These are phyloP conservation scores for Nothoprocta pentlandii DNA, from an alignment of 2,113 vertebrate species.

Conservation along the genomic window DNA sequence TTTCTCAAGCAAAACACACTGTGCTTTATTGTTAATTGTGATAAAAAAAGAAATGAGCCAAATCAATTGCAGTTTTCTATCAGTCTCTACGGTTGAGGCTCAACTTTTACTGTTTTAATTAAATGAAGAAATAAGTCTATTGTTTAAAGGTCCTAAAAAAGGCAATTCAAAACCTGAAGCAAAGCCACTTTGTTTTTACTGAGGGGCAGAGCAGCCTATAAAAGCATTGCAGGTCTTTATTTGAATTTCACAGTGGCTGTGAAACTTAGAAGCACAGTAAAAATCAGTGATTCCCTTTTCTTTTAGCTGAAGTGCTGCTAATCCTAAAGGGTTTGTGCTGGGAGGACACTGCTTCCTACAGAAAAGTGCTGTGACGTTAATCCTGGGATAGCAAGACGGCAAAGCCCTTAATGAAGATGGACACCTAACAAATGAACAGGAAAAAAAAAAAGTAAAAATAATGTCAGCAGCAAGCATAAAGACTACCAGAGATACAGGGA, in stretches of 20 bases:
- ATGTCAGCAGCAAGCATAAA: not conserved
- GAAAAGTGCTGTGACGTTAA: slow-evolving; percentile 18
- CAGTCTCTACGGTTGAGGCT: slow-evolving; percentile 62
- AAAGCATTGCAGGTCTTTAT: slow-evolving; percentile 75
- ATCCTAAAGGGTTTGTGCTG: slow-evolving; percentile 8
- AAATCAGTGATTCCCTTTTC: slow-evolving; percentile 17
- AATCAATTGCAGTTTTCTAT: slow-evolving; percentile 73
- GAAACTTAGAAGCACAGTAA: slow-evolving; percentile 73
- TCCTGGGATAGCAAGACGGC: not conserved
- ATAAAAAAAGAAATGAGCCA: slow-evolving; percentile 64
- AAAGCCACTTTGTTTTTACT: slow-evolving; percentile 61
- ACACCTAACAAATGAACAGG: not conserved
- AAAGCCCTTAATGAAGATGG: not conserved
- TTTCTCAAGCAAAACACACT: slow-evolving; percentile 52
- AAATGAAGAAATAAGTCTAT: slow-evolving; percentile 76
- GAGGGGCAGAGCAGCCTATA: slow-evolving; percentile 67
- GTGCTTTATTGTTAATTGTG: slow-evolving; percentile 65
- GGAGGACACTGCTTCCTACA: not conserved
- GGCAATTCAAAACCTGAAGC: slow-evolving; percentile 66
- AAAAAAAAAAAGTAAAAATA: not conserved
- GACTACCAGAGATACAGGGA: not conserved
- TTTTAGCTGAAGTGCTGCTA: not conserved
- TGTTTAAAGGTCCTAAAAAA: slow-evolving; percentile 76
- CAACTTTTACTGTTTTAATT: slow-evolving; percentile 83
- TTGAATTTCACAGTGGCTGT: slow-evolving; percentile 76